Evolutionary conservation across 30 jellyfish, hydroid and myxozoan genomes (phyloP), one percentile per base, ranked within the genome.

Genomic region (Hydractinia symbiolongicarpus): DNA sequence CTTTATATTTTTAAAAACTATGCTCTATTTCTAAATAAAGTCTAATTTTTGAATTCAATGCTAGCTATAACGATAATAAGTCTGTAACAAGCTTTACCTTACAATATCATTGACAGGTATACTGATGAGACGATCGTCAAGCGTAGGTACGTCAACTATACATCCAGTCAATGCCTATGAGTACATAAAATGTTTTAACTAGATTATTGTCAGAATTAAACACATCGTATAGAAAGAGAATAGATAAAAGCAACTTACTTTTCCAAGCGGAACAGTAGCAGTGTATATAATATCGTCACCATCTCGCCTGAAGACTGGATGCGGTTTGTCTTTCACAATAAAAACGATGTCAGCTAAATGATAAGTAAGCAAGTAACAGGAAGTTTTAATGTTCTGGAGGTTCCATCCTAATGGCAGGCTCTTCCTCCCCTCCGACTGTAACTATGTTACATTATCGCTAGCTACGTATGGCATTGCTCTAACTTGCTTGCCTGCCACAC

Each of bases 61-160:
- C 44, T 30, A 30, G 44, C 44, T 30, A 2, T 2, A 30, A 30
- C 2, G 44, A 30, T 30, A 30, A 30, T 30, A 30, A 30, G 44
- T 30, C 44, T 30, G 2, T 30, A 30, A 30, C 44, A 72, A 16
- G 0, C 54, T 67, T 67, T 83, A 91, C 98, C 91, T 66, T 19
- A 91, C 95, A 53, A 91, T 91, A 69, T 91, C 98, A 75, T 86
- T 91, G 80, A 91, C 55, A 10, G 98, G 98, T 14, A 91, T 80
- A 66, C 95, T 86, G 10, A 91, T 78, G 58, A 91, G 79, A 55
- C 98, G 72, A 8, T 89, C 96, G 77, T 91, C 98, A 55, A 91
- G 92, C 10, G 98, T 91, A 54, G 96, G 98, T 17, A 91, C 96
- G 52, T 91, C 98, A n/a, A 91, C 87, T 50, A 91, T 88, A 66